Conservation (phyloP, 92 coral and sea anemone genomes). For the Diadumene lineata region DNA sequence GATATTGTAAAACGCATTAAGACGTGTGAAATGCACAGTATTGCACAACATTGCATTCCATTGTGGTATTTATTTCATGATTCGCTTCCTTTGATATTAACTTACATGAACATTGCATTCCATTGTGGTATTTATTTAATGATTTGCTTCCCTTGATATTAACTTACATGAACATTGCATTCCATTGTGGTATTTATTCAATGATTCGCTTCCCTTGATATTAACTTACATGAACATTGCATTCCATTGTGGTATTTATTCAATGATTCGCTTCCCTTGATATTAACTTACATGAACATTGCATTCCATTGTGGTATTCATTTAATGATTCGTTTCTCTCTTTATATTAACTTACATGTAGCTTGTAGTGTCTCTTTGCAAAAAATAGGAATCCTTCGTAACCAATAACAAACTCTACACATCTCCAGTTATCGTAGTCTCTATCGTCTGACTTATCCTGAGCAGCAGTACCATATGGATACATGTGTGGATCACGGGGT, state of each 20-base stretch:
- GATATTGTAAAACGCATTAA: background rate
- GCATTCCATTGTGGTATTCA: background rate
- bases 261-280: background rate
- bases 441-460: background rate
- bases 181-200: background rate
- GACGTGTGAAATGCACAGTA: too few relatives aligned
- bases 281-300: background rate
- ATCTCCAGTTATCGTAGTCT: background rate
- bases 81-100: background rate
- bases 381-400: slow-evolving; percentile 17
- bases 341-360: slow-evolving; percentile 18
- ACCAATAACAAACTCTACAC: slow-evolving; percentile 5
- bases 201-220: background rate
- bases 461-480: slow-evolving; percentile 7
- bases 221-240: background rate
- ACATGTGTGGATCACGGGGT: slow-evolving; percentile 21
- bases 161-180: background rate
- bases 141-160: background rate
- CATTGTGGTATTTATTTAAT: background rate
- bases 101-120: background rate
- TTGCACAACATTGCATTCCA: background rate
- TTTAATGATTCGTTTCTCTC: background rate
- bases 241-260: background rate
- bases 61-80: background rate
- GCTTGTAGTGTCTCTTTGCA: slow-evolving; percentile 30